These are phyloP conservation scores for Athetis lepigone DNA, from an alignment of 2,888 invertebrate species.

Conservation along the genomic window DNA sequence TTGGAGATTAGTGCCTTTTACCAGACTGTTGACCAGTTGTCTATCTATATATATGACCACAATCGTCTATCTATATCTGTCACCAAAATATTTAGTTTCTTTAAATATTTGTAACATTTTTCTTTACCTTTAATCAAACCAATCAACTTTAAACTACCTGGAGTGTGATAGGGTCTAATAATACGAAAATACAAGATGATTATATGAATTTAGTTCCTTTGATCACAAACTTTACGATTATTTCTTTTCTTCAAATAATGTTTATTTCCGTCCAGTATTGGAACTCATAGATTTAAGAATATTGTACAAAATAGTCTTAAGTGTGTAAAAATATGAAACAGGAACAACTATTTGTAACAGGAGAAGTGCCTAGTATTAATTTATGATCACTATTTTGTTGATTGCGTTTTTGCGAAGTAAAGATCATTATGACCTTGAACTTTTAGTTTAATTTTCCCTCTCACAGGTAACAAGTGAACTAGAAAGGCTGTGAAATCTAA, in stretches of 20 bases:
- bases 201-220: conserved; percentile 16
- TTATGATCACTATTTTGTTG: conserved; percentile 79
- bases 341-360: conserved; percentile 58
- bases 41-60: too few relatives aligned
- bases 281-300: conserved; percentile 53
- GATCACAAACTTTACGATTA: not conserved
- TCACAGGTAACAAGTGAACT: too few relatives aligned
- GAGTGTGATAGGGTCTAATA: not conserved
- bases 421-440: conserved; percentile 68
- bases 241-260: conserved; percentile 3
- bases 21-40: too few relatives aligned
- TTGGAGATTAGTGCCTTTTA: too few relatives aligned
- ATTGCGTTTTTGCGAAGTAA: conserved; percentile 78
- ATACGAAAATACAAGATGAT: conserved; percentile 1
- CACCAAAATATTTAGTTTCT: not conserved
- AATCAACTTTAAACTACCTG: conserved; percentile 4
- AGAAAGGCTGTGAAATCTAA: too few relatives aligned
- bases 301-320: conserved; percentile 68
- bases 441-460: conserved; percentile 58
- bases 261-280: conserved; percentile 41
- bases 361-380: conserved; percentile 73
- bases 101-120: not conserved
- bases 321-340: conserved; percentile 64
- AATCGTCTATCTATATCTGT: too few relatives aligned
- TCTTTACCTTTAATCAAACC: not conserved